A percentile compares a stretch with the other conserved stretches of the same genome.
phyloP scores from a whole-genome alignment of 2,113 vertebrate species.

The Thunnus maccoyii region DNA sequence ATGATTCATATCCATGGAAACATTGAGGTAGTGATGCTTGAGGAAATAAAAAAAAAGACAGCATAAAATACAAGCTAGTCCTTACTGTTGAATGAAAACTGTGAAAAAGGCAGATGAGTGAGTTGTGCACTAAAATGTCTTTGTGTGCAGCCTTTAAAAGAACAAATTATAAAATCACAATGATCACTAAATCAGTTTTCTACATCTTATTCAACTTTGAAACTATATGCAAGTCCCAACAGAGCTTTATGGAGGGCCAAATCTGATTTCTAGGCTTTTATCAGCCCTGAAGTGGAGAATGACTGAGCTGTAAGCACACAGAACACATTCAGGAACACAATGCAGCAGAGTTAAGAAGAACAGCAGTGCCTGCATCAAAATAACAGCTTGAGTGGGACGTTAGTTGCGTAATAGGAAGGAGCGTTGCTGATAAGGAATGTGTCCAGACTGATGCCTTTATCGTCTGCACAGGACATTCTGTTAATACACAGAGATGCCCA shows the following conservation, averaged over 20 bases:
- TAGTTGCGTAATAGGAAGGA: conserved; percentile 55
- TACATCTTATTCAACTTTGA: background rate
- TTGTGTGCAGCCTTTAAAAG: background rate
- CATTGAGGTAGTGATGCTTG: no score
- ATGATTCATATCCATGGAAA: no score
- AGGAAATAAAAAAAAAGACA: no score
- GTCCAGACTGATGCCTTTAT: conserved; percentile 48
- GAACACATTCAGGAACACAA: background rate
- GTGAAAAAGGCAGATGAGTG: no score
- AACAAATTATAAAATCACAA: background rate
- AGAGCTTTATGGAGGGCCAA: background rate
- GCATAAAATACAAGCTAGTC: background rate
- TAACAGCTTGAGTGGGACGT: background rate
- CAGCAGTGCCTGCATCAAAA: conserved; percentile 8
- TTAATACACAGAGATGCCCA: background rate
- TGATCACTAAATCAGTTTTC: background rate
- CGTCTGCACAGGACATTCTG: conserved; percentile 16
- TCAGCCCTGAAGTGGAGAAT: background rate
- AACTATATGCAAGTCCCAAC: fast-evolving
- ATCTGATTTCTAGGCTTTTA: conserved; percentile 18
- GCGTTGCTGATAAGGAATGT: conserved; percentile 58
- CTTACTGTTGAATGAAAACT: background rate
- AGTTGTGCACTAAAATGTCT: background rate
- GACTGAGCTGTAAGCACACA: background rate
- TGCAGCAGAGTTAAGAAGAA: background rate